Evolutionary conservation across 2,888 invertebrate species (phyloP), one percentile per base, ranked within the genome.

Genomic region (Himalopsyche kuldschensis): DNA sequence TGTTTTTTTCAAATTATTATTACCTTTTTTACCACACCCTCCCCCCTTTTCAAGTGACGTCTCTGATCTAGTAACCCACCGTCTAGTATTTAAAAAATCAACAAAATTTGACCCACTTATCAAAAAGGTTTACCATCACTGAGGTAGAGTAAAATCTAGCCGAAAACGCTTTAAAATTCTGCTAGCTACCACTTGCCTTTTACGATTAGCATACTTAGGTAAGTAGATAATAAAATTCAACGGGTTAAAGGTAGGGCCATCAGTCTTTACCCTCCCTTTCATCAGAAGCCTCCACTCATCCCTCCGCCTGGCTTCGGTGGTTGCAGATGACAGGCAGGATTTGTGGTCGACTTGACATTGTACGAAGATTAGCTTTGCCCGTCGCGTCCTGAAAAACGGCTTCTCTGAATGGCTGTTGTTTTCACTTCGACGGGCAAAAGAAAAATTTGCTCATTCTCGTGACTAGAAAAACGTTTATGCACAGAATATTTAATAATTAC

Each of bases 321-420:
- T 80, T 84, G 83, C 81, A 80, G 84, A 82, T 85, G 84, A 85
- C 85, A 83, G 82, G 81, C 77, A 75, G 84, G 83, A 84, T 85
- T 85, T 85, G 84, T 82, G 84, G 84, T 63, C 80, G 81, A 82
- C 83, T 84, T 85, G 82, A 84, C 85, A 83, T 79, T 81, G 79
- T 80, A 82, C 79, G 83, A 80, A 85, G 84, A 85, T 85, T 84
- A 85, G 81, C 82, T 78, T 79, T 69, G 41, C 77, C 47, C 69
- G 35, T 35, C 78, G 48, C 63, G 69, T 32, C 78, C 41, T 48
- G 55, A 78, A 69, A 83, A 80, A 83, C 78, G 83, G 55, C 80
- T 79, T 63, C 75, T 75, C 75, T 48, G 82, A 82, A 75, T 63
- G 48, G n/a, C 79, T 79, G 48, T 79, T 83, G 55, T 83, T 76